Percentiles rank a stretch among this genome's conserved stretches.
These are phyloP conservation scores for Merodon equestris DNA, from an alignment of 2,888 invertebrate species.

Conservation along the genomic window DNA sequence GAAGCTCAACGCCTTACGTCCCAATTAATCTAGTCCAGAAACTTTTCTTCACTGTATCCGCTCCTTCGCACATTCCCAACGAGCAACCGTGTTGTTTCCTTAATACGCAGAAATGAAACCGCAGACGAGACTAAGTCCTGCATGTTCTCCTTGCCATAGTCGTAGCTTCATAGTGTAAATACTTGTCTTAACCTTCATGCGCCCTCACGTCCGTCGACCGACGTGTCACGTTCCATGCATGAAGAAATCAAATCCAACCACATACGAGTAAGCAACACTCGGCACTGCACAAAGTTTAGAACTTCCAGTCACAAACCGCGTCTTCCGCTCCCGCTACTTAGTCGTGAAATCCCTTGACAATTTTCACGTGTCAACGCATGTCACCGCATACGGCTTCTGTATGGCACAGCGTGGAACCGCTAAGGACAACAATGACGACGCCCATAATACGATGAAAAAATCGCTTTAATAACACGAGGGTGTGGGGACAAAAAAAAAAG, in stretches of 20 bases:
- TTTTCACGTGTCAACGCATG: constrained; percentile 62
- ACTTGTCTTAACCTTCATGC: constrained; percentile 46
- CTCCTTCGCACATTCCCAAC: too few species aligned
- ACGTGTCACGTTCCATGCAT: constrained; percentile 1
- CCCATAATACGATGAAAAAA: constrained; percentile 13
- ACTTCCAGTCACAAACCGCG: constrained; percentile 56
- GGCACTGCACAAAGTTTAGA: constrained; percentile 47
- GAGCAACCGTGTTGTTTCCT: too few species aligned
- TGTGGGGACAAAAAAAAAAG: constrained; percentile 8
- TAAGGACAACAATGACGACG: not conserved
- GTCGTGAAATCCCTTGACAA: constrained; percentile 51
- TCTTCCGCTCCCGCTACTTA: constrained; percentile 24
- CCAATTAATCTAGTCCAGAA: too few species aligned
- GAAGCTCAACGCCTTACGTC: too few species aligned
- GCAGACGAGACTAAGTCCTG: constrained; percentile 48
- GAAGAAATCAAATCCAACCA: constrained; percentile 34
- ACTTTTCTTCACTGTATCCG: too few species aligned
- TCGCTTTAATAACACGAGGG: constrained; percentile 15
- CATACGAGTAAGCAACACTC: constrained; percentile 19
- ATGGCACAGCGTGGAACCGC: not conserved
- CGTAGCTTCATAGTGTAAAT: too few species aligned
- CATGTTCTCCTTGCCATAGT: constrained; percentile 4
- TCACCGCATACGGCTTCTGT: constrained; percentile 55
- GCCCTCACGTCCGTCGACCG: constrained; percentile 26
- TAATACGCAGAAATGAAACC: constrained; percentile 4